Percentiles rank a stretch among this genome's conserved stretches.
Conservation (phyloP, 2,888 invertebrate genomes). For the Rhagium mordax region DNA sequence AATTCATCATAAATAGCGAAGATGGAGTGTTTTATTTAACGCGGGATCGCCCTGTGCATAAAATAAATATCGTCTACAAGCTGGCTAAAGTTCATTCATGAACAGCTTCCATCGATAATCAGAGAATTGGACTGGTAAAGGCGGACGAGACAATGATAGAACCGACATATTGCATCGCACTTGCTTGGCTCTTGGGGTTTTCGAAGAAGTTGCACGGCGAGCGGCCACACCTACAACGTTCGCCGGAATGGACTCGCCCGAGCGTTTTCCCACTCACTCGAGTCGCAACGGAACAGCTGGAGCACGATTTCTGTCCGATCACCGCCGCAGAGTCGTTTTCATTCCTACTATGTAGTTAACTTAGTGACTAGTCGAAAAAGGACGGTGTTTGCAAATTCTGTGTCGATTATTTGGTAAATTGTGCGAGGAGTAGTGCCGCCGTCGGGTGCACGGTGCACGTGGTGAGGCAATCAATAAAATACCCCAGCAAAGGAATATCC, state of each 20-base stretch:
- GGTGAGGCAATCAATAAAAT: constrained; percentile 27
- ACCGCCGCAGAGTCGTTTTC: constrained; percentile 24
- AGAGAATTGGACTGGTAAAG: not conserved
- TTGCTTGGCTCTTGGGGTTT: not conserved
- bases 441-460: constrained; percentile 18
- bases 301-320: constrained; percentile 29
- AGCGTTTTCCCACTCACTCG: constrained; percentile 48
- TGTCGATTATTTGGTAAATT: constrained; percentile 4
- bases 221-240: constrained; percentile 35
- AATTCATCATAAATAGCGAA: too few species aligned
- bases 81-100: too few species aligned
- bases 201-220: not conserved
- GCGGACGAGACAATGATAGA: not conserved
- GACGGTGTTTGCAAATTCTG: not conserved
- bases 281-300: constrained; percentile 38
- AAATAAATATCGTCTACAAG: not conserved
- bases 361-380: constrained; percentile 8
- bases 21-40: too few species aligned
- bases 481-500: not conserved
- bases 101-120: too few species aligned
- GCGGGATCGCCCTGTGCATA: too few species aligned
- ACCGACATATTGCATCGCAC: too few species aligned
- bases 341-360: constrained; percentile 10
- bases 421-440: constrained; percentile 1
- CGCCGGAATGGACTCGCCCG: constrained; percentile 52